A percentile compares a stretch with the other conserved stretches of the same genome.
These are phyloP conservation scores for Dysmachus trigonus DNA, from an alignment of 2,888 invertebrate genomes.

Conservation along the genomic window DNA sequence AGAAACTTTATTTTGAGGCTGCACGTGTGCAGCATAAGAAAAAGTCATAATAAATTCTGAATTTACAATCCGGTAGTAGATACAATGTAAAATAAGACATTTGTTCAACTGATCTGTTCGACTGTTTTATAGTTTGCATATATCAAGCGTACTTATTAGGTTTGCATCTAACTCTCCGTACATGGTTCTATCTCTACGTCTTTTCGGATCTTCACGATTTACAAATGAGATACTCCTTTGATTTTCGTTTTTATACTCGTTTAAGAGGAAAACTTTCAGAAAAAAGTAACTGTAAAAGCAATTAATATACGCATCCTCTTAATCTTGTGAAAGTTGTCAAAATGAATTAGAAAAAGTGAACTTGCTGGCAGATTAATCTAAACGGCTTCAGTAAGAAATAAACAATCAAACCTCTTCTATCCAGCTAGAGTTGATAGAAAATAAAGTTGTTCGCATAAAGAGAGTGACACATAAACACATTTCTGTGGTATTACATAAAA, in stretches of 20 bases:
- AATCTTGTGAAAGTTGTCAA: not conserved
- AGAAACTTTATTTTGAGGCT: not conserved
- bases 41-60: not conserved
- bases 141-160: not conserved
- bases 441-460: too few relatives aligned
- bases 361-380: not conserved
- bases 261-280: not conserved
- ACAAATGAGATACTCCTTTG: not conserved
- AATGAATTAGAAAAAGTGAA: not conserved
- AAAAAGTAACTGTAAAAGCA: not conserved
- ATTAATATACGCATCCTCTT: not conserved
- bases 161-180: not conserved
- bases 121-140: not conserved
- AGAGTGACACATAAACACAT: too few relatives aligned
- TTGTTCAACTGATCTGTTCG: not conserved
- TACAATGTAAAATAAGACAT: not conserved
- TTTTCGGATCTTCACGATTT: not conserved
- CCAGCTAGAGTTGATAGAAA: too few relatives aligned
- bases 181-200: not conserved
- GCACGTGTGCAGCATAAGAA: not conserved
- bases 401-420: too few relatives aligned
- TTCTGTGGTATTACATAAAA: too few relatives aligned
- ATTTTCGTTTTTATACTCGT: not conserved
- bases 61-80: not conserved
- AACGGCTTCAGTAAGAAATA: not conserved